phyloP scores from a whole-genome alignment of 2,888 invertebrate genomes.

The Abrostola triplasia region DNA sequence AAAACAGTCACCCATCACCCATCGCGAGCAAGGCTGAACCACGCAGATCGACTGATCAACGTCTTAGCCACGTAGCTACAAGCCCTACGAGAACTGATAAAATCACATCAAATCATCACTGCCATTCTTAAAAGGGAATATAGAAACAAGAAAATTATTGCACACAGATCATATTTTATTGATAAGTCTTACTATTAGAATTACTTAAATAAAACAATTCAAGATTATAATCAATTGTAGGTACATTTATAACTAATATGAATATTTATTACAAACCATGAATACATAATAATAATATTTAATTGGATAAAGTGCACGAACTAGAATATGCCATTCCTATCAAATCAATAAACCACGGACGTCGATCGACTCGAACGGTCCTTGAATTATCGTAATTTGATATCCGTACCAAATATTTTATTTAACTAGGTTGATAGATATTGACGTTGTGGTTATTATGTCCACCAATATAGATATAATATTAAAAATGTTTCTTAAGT shows the following conservation, averaged over 20 bases:
- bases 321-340: slow-evolving; percentile 5
- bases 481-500: slow-evolving; percentile 33
- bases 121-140: too few relatives aligned
- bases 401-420: slow-evolving; percentile 16
- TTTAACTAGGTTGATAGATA: slow-evolving; percentile 11
- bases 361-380: not conserved
- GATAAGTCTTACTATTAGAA: slow-evolving; percentile 34
- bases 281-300: slow-evolving; percentile 11
- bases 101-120: not conserved
- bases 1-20: too few relatives aligned
- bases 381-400: slow-evolving; percentile 20
- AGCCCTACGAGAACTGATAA: too few relatives aligned
- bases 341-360: not conserved
- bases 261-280: slow-evolving; percentile 28
- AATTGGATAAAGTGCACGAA: slow-evolving; percentile 4
- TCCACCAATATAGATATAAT: slow-evolving; percentile 16
- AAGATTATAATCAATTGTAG: slow-evolving; percentile 28
- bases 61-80: too few relatives aligned
- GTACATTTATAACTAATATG: slow-evolving; percentile 10
- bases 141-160: slow-evolving; percentile 25
- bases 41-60: too few relatives aligned
- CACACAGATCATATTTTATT: slow-evolving; percentile 58
- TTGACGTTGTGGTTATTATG: slow-evolving; percentile 20
- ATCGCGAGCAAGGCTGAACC: too few relatives aligned
- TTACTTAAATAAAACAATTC: slow-evolving; percentile 26